Evolutionary conservation across 2,113 vertebrate species (phyloP).

Genomic region (Ciconia maguari): DNA sequence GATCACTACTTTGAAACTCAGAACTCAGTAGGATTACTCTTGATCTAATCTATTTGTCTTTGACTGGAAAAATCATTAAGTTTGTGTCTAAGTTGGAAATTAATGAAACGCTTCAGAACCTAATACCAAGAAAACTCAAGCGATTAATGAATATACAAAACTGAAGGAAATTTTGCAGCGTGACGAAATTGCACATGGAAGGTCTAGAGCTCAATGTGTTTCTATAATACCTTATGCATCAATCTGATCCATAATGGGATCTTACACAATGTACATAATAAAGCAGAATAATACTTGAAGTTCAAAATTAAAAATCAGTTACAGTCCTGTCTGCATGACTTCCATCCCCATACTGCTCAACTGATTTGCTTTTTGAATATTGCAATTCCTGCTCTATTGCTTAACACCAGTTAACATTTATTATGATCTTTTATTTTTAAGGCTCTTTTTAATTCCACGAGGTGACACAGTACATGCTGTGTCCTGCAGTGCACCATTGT

Average conservation of each 20-base stretch:
- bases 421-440: background rate
- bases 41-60: constrained; percentile 8
- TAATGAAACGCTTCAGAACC: constrained; percentile 16
- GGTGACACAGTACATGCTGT: accelerated
- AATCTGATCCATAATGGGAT: background rate
- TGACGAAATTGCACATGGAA: background rate
- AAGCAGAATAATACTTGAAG: background rate
- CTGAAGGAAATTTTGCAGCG: background rate
- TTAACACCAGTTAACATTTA: background rate
- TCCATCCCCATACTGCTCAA: background rate
- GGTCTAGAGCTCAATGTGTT: background rate
- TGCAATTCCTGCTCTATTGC: background rate
- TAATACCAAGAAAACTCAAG: background rate
- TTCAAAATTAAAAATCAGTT: background rate
- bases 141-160: background rate
- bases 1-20: constrained; percentile 44
- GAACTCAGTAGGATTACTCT: constrained; percentile 31
- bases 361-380: background rate
- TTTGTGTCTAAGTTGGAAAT: constrained; percentile 11
- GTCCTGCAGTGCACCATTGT: background rate
- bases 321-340: background rate
- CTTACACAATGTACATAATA: background rate
- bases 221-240: background rate
- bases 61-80: constrained; percentile 24
- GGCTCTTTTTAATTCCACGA: background rate